These are phyloP conservation scores for Corynorhinus townsendii DNA, from an alignment of 2,113 vertebrate genomes.

Conservation along the genomic window DNA sequence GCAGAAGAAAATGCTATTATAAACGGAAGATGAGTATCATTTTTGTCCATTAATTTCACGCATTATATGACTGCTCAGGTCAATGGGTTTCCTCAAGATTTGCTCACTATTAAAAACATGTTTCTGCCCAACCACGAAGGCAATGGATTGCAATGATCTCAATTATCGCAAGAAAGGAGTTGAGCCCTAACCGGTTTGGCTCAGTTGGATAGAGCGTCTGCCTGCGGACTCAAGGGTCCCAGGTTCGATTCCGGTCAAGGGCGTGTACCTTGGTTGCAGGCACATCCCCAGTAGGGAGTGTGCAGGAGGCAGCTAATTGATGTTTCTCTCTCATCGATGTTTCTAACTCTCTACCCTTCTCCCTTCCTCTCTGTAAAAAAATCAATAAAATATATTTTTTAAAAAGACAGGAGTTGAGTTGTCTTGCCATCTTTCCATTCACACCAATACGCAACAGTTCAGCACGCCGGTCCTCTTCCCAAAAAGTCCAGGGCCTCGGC, in stretches of 20 bases:
- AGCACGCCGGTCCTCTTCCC: constrained; percentile 65
- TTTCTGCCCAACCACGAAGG: constrained; percentile 79
- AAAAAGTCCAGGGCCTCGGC: constrained; percentile 62
- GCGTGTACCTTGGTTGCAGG: too few relatives aligned
- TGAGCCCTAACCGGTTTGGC: too few relatives aligned
- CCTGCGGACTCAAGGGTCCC: too few relatives aligned
- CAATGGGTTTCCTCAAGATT: constrained; percentile 83
- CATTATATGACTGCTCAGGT: constrained; percentile 78
- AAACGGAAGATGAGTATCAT: constrained; percentile 81
- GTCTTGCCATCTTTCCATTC: constrained; percentile 47
- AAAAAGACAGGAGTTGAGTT: constrained; percentile 47
- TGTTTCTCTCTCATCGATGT: too few relatives aligned
- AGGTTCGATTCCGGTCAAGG: too few relatives aligned
- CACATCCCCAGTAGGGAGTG: too few relatives aligned
- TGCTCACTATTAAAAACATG: constrained; percentile 79
- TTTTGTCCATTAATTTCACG: constrained; percentile 82
- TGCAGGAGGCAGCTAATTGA: too few relatives aligned
- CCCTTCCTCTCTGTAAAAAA: too few relatives aligned
- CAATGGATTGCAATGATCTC: constrained; percentile 84
- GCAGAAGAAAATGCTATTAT: constrained; percentile 75
- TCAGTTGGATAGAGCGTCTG: too few relatives aligned
- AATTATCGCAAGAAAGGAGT: constrained; percentile 78
- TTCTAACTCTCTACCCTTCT: too few relatives aligned
- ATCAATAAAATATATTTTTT: too few relatives aligned
- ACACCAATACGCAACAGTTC: constrained; percentile 72